A percentile compares a stretch with the other conserved stretches of the same genome.
Evolutionary conservation across 2,113 vertebrate genomes (phyloP).

Genomic region (Corvus cornix): DNA sequence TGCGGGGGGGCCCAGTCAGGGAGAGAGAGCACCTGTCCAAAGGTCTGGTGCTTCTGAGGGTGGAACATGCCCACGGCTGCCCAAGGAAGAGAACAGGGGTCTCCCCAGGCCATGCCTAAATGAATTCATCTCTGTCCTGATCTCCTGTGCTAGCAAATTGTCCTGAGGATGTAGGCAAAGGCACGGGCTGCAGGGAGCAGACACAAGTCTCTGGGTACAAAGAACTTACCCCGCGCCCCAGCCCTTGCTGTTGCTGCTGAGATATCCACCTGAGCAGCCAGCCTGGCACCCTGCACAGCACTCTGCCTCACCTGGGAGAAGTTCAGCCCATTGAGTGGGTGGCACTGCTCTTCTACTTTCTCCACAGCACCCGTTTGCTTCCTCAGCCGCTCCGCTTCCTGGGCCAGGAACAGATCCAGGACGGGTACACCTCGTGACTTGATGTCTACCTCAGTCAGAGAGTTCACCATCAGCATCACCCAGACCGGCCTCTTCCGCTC

Average conservation of each 20-base stretch:
- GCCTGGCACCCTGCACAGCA: not conserved
- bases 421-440: slow-evolving; percentile 84
- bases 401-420: slow-evolving; percentile 87
- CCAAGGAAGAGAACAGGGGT: not conserved
- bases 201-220: fast-evolving
- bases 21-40: not conserved
- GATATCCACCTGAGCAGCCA: not conserved
- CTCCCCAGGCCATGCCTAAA: not conserved
- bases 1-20: not conserved
- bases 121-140: not conserved
- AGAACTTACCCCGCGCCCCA: fast-evolving
- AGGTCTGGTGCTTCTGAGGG: not conserved
- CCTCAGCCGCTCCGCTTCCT: slow-evolving; percentile 86
- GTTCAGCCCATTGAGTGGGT: slow-evolving; percentile 87
- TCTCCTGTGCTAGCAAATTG: not conserved
- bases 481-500: slow-evolving; percentile 86
- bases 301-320: slow-evolving; percentile 84
- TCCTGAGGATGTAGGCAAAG: not conserved
- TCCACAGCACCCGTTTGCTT: slow-evolving; percentile 88
- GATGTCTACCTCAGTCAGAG: slow-evolving; percentile 84
- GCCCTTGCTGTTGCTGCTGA: not conserved
- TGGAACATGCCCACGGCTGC: not conserved
- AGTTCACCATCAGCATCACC: slow-evolving; percentile 94
- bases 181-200: not conserved
- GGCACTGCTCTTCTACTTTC: slow-evolving; percentile 91